Evolutionary conservation across 2,113 vertebrate species (phyloP).

Genomic region (Andinoacara biseriatus): DNA sequence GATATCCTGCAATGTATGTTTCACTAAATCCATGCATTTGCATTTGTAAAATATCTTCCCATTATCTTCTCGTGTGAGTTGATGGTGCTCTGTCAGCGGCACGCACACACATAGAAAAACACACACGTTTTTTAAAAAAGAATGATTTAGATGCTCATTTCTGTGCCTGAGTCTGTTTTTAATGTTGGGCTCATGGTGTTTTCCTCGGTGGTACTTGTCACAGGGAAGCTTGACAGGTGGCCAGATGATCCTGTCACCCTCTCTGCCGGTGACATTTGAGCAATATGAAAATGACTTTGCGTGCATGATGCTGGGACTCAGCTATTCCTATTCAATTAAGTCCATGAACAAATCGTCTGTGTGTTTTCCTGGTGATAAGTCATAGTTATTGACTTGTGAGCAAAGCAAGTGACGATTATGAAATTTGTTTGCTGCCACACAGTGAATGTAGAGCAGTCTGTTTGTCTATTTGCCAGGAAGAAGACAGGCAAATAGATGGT

Average conservation of each 20-base stretch:
- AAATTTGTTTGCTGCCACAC: conserved; percentile 63
- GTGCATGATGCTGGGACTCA: conserved; percentile 48
- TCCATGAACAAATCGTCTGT: conserved; percentile 71
- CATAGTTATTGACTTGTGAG: conserved; percentile 74
- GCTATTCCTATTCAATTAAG: conserved; percentile 75
- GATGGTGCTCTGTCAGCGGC: fast-evolving
- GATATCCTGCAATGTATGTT: conserved; percentile 9
- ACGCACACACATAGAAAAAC: background rate
- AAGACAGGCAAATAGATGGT: conserved; percentile 62
- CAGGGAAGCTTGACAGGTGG: conserved; percentile 62
- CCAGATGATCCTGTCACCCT: conserved; percentile 64
- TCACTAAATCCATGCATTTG: background rate
- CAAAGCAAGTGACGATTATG: conserved; percentile 61
- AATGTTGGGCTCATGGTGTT: conserved; percentile 22
- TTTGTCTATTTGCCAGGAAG: conserved; percentile 63
- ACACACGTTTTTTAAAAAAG: background rate
- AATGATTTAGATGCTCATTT: conserved; percentile 14
- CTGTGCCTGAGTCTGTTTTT: conserved; percentile 4
- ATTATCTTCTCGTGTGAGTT: background rate
- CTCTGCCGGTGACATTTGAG: conserved; percentile 72
- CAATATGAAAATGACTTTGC: conserved; percentile 71
- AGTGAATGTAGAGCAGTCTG: conserved; percentile 64
- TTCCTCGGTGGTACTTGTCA: conserved; percentile 36
- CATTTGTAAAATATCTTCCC: background rate
- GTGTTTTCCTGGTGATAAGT: conserved; percentile 77